Conservation (phyloP, 2,888 invertebrate genomes). For the Drosophila pegasa region DNA sequence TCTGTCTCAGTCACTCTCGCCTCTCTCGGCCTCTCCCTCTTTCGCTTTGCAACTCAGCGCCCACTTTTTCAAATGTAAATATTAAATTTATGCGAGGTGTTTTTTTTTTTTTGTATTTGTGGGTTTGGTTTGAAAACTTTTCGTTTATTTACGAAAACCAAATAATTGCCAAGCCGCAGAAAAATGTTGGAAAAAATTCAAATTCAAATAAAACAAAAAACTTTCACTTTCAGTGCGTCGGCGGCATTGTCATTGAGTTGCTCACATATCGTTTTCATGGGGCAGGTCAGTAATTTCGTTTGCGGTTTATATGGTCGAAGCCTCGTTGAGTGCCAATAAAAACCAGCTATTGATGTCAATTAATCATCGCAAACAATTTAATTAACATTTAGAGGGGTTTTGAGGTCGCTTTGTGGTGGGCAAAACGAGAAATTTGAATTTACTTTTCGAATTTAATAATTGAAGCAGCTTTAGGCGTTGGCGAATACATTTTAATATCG, state of each 20-base stretch:
- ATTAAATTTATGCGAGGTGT: conserved; percentile 52
- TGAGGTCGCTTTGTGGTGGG: conserved; percentile 18
- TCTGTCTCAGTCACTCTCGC: conserved; percentile 14
- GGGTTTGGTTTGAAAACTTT: conserved; percentile 22
- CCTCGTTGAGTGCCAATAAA: conserved; percentile 25
- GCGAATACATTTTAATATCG: neutral
- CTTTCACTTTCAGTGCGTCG: conserved; percentile 72
- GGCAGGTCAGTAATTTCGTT: conserved; percentile 50
- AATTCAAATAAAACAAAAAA: conserved; percentile 15
- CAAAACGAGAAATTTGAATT: conserved; percentile 5
- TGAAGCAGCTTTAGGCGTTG: neutral
- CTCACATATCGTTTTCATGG: conserved; percentile 23
- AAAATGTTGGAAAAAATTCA: neutral
- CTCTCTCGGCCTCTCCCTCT: conserved; percentile 1
- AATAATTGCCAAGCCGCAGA: conserved; percentile 39
- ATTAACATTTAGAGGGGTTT: conserved; percentile 26
- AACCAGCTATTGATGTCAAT: conserved; percentile 36
- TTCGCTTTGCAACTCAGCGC: neutral
- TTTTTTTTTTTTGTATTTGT: conserved; percentile 33
- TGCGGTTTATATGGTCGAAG: conserved; percentile 21
- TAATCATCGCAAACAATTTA: conserved; percentile 33
- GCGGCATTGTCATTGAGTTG: conserved; percentile 40
- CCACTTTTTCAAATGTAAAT: conserved; percentile 35
- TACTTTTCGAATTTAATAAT: neutral
- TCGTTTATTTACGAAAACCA: conserved; percentile 47